Evolutionary conservation across 2,888 invertebrate genomes (phyloP), one percentile per base, ranked within the genome.

Genomic region (Tachina fera): DNA sequence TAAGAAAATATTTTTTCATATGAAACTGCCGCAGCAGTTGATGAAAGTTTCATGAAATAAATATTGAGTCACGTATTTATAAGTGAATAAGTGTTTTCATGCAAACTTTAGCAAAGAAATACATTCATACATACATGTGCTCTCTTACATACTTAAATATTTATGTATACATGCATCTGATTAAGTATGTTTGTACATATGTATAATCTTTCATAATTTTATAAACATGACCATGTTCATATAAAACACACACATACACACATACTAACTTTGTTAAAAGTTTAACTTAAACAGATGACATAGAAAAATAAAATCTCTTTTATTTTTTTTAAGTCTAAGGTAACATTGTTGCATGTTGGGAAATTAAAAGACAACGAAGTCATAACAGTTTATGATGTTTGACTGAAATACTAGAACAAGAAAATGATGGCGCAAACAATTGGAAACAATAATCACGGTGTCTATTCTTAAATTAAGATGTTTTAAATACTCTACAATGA

Each of bases 311-410:
- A 45, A 47, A 13, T 22, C 31, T 47, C 71, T 58, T 71, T 56
- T 70, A 22, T 56, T 19, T 22, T 3, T 14, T 14, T 31, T 1
- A 31, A 31, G 31, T 31, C 31, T 31, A 0, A 6, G 31, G 14
- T 58, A 31, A 58, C 58, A 31, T 31, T 39, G 49, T 74, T 68
- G 68, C 68, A 77, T 77, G 77, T 60, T 49, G 8, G 4, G 10
- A 68, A 77, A 77, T 0, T 49, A 41, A 39, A 49, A 61, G 6
- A 61, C 61, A 49, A 61, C 41, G 16, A 61, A 75, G 14, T 70
- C 61, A 81, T 68, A 75, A 75, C 60, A 81, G 81, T 81, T 81
- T 68, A 81, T 68, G 49, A 74, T 58, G 58, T 67, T 31, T 60
- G 39, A 16, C 49, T 61, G 49, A 49, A 74, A 61, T 41, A 19